Base-by-base conservation (phyloP, 2,888 invertebrate genomes). In the Zootermopsis nevadensis region DNA sequence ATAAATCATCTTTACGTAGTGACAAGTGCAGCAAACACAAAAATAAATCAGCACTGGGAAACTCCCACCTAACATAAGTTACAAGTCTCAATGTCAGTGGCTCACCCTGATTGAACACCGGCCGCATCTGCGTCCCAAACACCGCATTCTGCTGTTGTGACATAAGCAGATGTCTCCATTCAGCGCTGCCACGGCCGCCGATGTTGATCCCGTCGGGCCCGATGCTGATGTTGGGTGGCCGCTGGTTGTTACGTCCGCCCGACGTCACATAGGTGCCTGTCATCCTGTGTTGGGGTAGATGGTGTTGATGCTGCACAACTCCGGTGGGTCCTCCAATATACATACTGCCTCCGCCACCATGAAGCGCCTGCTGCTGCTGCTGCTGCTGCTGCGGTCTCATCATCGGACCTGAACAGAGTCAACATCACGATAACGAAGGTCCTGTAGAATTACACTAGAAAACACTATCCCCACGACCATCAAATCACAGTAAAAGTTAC, bases 151-250 rank as follows among this genome's bases (percentile, higher is more conserved):
- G 91, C 85, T 92, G 92, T 85, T 90, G 90, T 31, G 89, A 88
- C 91, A 94, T 94, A 89, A 94, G 88, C 85, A 94, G 89, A 87
- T 94, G 94, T 86, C 94, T 92, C 92, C 92, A 92, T 86, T 92
- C 92, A 2, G 90, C 89, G 48, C 91, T 91, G 55, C 91, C 92
- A 53, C 89, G 88, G 30, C 87, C 85, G 84, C 92, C 90, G 60
- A 90, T 89, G 81, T 92, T 91, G 84, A 92, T 88, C 60, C 91
- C 90, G 84, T 91, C 92, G 10, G 91, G 90, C 48, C 91, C 91
- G 48, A 92, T 91, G 85, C 91, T 91, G n/a, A 92, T 92, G 88
- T 93, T 92, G 30, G 93, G 92, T 86, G 92, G 91, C 88, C 93
- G 91, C 87, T 93, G 93, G 89, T n/a, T 90, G 88, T 89, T 89